A percentile compares a stretch with the other conserved stretches of the same genome.
phyloP scores from a whole-genome alignment of 1,140 invertebrate genomes.

The Gryon sp. region DNA sequence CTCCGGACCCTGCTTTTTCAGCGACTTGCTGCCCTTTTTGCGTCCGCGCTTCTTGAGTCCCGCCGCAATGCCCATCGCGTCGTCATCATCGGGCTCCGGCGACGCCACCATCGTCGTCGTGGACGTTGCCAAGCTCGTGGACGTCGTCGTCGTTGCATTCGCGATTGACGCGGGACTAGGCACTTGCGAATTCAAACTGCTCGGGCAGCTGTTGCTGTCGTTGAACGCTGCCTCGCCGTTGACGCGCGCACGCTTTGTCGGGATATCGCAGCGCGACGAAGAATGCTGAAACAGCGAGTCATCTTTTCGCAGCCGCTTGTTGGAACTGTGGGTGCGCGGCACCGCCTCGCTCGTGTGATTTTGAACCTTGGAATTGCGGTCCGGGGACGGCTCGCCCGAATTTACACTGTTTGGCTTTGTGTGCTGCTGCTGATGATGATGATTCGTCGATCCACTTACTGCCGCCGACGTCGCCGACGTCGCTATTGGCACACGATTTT shows the following conservation, averaged over 20 bases:
- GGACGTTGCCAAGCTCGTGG: no score
- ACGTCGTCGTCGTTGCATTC: no score
- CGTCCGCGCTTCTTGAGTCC: constrained; percentile 84
- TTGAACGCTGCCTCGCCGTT: constrained; percentile 76
- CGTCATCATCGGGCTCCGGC: constrained; percentile 39
- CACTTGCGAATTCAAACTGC: constrained; percentile 77
- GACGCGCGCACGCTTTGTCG: constrained; percentile 71
- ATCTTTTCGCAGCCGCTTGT: constrained; percentile 83
- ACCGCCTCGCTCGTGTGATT: constrained; percentile 78
- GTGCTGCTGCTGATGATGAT: no score
- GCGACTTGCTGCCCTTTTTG: constrained; percentile 85
- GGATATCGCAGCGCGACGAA: constrained; percentile 56
- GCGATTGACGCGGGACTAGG: constrained; percentile 77
- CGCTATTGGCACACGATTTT: constrained; percentile 70
- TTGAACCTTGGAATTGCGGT: constrained; percentile 64
- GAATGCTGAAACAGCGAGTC: constrained; percentile 50
- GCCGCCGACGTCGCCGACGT: constrained; percentile 4
- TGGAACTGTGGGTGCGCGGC: constrained; percentile 82
- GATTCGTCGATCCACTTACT: constrained; percentile 66
- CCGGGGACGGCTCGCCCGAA: constrained; percentile 47
- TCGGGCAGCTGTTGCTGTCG: constrained; percentile 48
- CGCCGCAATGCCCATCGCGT: constrained; percentile 28
- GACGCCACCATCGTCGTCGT: constrained; percentile 52
- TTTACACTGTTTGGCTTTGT: constrained; percentile 68
- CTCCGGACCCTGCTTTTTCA: constrained; percentile 79